phyloP scores from a whole-genome alignment of 2,797 vertebrate species.

The Eurystomus glaucurus region DNA sequence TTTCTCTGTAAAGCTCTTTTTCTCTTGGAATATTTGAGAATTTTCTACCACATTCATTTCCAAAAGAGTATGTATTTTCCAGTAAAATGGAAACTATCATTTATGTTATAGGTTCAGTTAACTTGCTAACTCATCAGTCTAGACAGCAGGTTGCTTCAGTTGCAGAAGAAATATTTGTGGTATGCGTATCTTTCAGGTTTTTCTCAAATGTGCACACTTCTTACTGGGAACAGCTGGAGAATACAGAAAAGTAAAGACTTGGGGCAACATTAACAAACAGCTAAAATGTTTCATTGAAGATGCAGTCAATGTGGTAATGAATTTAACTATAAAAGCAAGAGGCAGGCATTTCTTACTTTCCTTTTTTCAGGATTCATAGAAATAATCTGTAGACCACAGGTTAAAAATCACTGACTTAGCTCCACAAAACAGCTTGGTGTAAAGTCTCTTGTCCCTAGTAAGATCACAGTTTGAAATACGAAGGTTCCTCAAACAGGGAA shows the following conservation, averaged over 20 bases:
- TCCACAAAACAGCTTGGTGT: neutral
- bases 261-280: neutral
- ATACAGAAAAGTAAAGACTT: neutral
- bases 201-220: neutral
- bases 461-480: neutral
- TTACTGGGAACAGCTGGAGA: neutral
- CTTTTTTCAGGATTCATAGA: neutral
- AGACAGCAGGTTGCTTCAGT: neutral
- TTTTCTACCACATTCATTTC: neutral
- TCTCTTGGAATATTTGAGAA: neutral
- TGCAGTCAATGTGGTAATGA: neutral
- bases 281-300: neutral
- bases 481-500: neutral
- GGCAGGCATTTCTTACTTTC: neutral
- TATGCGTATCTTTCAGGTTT: neutral
- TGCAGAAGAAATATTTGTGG: neutral
- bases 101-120: neutral
- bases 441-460: neutral
- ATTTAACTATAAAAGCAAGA: neutral
- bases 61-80: neutral
- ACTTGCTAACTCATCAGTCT: neutral
- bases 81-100: neutral
- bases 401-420: neutral
- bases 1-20: neutral
- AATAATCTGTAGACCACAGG: neutral